Evolutionary conservation across 53 echinoderm and acorn worm species (phyloP), one percentile per base, ranked within the genome.

Genomic region (Hippasteria phrygiana): DNA sequence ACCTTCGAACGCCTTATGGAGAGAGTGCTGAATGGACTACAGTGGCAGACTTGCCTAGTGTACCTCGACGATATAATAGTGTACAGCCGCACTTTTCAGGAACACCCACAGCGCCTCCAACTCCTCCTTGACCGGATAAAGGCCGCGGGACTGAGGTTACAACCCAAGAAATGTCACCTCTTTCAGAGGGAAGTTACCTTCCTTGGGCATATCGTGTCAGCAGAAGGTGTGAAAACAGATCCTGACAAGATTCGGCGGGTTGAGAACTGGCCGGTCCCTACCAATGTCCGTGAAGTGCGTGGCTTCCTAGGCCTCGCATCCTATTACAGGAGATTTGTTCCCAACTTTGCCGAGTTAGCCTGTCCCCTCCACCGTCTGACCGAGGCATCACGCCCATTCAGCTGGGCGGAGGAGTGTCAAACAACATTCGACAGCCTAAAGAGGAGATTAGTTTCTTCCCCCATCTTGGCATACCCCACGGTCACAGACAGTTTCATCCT

Each of bases 1-100:
- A 71, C 87, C 2, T 93, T 93, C 45, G 87, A 93, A 67, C 43
- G 93, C 29, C 74, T 86, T 2, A 90, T 92, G 93, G 83, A 92
- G 7, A 12, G 43, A 36, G 77, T 93, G 7, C 34, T 90, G 33
- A 35, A 46, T 8, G 83, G 88, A 16, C 75, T 88, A 1, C 83
- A 88, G 1, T 92, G 83, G 84, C 39, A 92, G 63, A 87, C 78
- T 0, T 79, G 71, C 67, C 78, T 93, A 2, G 45, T 94, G 0
- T 91, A 94, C 42, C 62, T 94, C 11, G 91, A 91, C 50, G 86
- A 91, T 24, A 45, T 91, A 20, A 87, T 91, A 36, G 88, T 91
- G 5, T 74, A 76, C 59, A 64, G 76, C 33, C 71, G 53, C 0
- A 48, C 74, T 2, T 91, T 91, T 70, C 51, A 73, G 0, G 76